These are phyloP conservation scores for Bembecia ichneumoniformis DNA, from an alignment of 2,888 invertebrate genomes.

Conservation along the genomic window DNA sequence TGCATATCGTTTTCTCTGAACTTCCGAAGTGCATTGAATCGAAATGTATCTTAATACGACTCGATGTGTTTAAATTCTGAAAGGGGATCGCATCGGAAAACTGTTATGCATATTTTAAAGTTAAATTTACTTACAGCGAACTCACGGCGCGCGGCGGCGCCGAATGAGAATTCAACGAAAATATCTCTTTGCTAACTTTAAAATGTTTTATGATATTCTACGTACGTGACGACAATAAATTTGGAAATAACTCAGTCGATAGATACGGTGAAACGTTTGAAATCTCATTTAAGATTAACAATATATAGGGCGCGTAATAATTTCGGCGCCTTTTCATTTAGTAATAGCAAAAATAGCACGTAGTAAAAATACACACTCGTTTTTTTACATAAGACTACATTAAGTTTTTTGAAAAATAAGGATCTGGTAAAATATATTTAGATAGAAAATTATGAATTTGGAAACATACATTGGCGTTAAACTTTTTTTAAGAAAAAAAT, in stretches of 20 bases:
- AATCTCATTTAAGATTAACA: too few relatives aligned
- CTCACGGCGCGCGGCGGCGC: conserved; percentile 18
- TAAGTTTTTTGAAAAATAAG: too few relatives aligned
- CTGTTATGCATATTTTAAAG: conserved; percentile 73
- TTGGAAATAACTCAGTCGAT: conserved; percentile 35
- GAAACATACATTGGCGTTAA: too few relatives aligned
- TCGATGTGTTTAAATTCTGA: conserved; percentile 66
- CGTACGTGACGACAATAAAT: conserved; percentile 46
- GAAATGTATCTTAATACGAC: conserved; percentile 69
- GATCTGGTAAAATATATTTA: too few relatives aligned
- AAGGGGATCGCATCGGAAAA: conserved; percentile 67
- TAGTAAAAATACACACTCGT: too few relatives aligned
- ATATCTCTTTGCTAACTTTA: conserved; percentile 55
- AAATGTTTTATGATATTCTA: conserved; percentile 60
- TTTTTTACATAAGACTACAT: too few relatives aligned
- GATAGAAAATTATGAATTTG: too few relatives aligned
- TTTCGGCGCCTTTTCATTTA: too few relatives aligned
- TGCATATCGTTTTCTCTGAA: conserved; percentile 41
- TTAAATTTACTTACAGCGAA: conserved; percentile 63
- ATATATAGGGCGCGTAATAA: too few relatives aligned
- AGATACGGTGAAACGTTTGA: conserved; percentile 12
- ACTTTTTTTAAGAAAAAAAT: too few relatives aligned
- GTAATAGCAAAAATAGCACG: too few relatives aligned
- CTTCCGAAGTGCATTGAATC: conserved; percentile 54
- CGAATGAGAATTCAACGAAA: conserved; percentile 48